These are phyloP conservation scores for Dipodomys stephensi DNA, from an alignment of 2,113 vertebrate species.

Conservation along the genomic window DNA sequence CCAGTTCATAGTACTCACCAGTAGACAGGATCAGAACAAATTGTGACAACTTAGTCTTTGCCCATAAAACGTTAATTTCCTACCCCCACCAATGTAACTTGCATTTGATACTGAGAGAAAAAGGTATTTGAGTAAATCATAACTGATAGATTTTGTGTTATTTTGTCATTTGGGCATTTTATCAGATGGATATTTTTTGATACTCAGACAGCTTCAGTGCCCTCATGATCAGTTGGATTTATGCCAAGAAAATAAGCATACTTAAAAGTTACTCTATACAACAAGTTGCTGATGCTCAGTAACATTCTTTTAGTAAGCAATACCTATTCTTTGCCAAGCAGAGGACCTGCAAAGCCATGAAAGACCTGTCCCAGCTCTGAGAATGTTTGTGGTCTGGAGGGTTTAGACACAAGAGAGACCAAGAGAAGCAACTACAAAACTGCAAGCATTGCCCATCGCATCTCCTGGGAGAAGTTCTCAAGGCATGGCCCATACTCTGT, in stretches of 20 bases:
- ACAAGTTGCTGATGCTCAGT: neutral
- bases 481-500: neutral
- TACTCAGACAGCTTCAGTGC: constrained; percentile 22
- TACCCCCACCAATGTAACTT: neutral
- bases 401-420: neutral
- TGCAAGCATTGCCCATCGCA: neutral
- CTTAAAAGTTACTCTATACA: constrained; percentile 4
- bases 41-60: neutral
- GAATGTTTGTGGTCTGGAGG: neutral
- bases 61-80: neutral
- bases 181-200: constrained; percentile 17
- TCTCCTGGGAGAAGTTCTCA: neutral
- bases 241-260: neutral
- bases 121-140: neutral
- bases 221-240: constrained; percentile 8
- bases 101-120: neutral
- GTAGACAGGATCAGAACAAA: neutral
- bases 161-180: constrained; percentile 33
- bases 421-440: too few relatives aligned
- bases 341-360: neutral
- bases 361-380: neutral
- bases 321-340: neutral
- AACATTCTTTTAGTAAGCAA: neutral
- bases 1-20: neutral
- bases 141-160: constrained; percentile 37